phyloP scores from a whole-genome alignment of 2,888 invertebrate genomes.

The Cheilosia vernalis region DNA sequence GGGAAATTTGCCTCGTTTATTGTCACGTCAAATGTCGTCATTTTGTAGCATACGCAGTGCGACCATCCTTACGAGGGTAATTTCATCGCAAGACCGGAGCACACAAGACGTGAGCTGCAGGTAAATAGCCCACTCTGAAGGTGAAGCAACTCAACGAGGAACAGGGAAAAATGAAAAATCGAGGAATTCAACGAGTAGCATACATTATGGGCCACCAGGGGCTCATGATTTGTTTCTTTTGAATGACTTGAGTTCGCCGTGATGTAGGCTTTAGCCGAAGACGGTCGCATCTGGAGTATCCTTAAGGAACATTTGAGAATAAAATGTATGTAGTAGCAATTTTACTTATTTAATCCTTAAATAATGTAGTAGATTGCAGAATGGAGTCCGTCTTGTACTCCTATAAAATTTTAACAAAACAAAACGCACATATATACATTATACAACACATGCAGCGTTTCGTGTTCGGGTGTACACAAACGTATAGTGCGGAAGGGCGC shows the following conservation, averaged over 20 bases:
- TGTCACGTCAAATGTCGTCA: slow-evolving; percentile 48
- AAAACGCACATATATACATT: background rate
- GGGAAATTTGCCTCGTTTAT: slow-evolving; percentile 58
- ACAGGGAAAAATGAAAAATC: slow-evolving; percentile 56
- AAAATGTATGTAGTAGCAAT: slow-evolving; percentile 14
- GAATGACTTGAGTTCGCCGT: slow-evolving; percentile 8
- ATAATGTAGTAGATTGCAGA: background rate
- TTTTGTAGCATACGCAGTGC: slow-evolving; percentile 22
- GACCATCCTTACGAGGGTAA: slow-evolving; percentile 58
- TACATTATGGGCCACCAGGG: slow-evolving; percentile 52
- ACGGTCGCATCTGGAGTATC: slow-evolving; percentile 2
- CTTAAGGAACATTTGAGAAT: slow-evolving; percentile 41
- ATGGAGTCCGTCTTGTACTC: background rate
- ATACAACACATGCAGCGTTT: background rate
- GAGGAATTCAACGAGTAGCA: slow-evolving; percentile 54
- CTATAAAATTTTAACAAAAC: slow-evolving; percentile 6
- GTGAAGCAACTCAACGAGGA: background rate
- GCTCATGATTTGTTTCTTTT: slow-evolving; percentile 20
- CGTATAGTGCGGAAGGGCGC: background rate
- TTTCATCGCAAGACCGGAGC: slow-evolving; percentile 33
- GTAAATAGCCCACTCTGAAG: background rate
- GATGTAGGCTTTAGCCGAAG: background rate
- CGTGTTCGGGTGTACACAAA: background rate
- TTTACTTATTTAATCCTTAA: slow-evolving; percentile 45
- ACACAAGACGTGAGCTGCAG: slow-evolving; percentile 44